Evolutionary conservation across 2,113 vertebrate genomes (phyloP), one percentile per base, ranked within the genome.

Genomic region (Mirounga angustirostris): DNA sequence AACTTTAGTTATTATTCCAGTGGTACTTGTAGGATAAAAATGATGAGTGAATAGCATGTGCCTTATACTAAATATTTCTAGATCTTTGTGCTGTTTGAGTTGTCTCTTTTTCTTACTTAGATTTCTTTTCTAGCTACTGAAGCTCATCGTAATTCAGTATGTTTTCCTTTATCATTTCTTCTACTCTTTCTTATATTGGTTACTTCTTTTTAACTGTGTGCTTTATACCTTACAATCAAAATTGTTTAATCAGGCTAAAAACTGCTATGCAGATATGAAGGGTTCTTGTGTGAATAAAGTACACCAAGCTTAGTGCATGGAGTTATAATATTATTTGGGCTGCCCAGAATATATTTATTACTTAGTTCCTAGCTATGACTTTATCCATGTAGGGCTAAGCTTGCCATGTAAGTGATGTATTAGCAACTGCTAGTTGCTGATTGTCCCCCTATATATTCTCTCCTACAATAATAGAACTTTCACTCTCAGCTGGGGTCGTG

Each of bases 201-300:
- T 87, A n/a, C 16, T 95, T 87, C n/a, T 91, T 43, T 95, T 97
- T 24, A 50, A n/a, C n/a, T 83, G 7, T 33, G 40, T 73, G 10
- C n/a, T 83, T 96, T 89, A n/a, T 18, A 54, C 1, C 2, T 56
- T 88, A 28, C 59, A 74, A 50, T 80, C 58, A 73, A 76, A 83
- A 76, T 85, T 30, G 76, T 94, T 95, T 94, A 19, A 52, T 80
- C 4, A 73, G 22, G 21, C 4, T 90, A 63, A 93, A 88, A 76
- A 58, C 4, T 15, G 61, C 63, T 88, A 46, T 54, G 9, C 8
- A 21, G 30, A 9, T 76, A 61, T n/a, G 21, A 73, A 24, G 2
- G 15, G 0, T 14, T 92, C 46, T 93, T 86, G 4, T 54, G 3
- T 80, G 33, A 69, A 82, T 36, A 43, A 40, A 91, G 15, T 65